phyloP scores from a whole-genome alignment of 1,140 invertebrate species.

The Galleria mellonella region DNA sequence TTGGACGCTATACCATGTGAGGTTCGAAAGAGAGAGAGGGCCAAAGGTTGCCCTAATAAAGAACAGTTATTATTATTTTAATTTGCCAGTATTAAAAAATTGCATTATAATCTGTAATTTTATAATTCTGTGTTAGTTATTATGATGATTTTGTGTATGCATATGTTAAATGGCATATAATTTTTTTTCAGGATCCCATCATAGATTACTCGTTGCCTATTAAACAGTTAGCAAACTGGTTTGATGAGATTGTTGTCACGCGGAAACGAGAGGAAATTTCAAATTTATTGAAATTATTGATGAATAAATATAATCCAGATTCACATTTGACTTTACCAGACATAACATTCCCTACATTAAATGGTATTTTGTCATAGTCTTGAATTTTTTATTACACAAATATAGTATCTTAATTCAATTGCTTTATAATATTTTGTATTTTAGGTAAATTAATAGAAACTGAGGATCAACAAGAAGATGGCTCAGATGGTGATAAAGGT shows the following conservation, averaged over 20 bases:
- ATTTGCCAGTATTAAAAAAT: no score
- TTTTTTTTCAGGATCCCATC: constrained; percentile 79
- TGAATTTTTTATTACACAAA: no score
- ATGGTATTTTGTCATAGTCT: constrained; percentile 75
- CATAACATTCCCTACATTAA: constrained; percentile 78
- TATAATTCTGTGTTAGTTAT: no score
- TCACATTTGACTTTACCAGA: constrained; percentile 76
- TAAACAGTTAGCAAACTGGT: constrained; percentile 84
- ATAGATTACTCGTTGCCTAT: constrained; percentile 84
- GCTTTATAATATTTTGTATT: constrained; percentile 12
- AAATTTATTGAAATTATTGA: constrained; percentile 81
- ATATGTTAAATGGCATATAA: not conserved
- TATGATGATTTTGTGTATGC: no score
- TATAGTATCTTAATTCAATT: not conserved
- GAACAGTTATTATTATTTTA: no score
- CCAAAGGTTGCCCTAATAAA: no score
- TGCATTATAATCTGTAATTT: no score
- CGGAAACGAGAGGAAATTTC: constrained; percentile 87
- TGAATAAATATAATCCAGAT: constrained; percentile 78
- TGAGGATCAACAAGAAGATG: constrained; percentile 55
- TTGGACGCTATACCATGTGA: no score
- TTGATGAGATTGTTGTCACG: constrained; percentile 85
- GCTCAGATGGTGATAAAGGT: constrained; percentile 54
- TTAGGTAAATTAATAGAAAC: constrained; percentile 68
- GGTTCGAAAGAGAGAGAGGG: no score